Evolutionary conservation across 1,140 invertebrate species (phyloP), one percentile per base, ranked within the genome.

Genomic region (Lepeophtheirus salmonis): DNA sequence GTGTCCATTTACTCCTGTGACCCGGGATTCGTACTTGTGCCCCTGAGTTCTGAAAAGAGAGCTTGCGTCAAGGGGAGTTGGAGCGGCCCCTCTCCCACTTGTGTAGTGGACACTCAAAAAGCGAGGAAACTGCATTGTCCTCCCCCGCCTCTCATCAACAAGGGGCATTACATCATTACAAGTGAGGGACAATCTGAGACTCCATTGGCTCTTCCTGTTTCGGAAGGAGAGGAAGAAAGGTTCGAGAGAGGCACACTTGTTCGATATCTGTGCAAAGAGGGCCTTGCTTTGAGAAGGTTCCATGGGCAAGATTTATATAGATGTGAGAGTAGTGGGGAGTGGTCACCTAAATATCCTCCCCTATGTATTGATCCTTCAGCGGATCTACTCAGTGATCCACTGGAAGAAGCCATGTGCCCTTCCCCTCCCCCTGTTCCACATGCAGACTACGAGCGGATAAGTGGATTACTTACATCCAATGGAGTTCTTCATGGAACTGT

Each of bases 401-500:
- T 58, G 17, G 50, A 60, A 3, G 18, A 56, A 25, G 54, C 22
- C 4, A 56, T 56, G 54, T 66, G 65, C 23, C 54, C 60, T 10
- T 55, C 62, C 18, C 64, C 65, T 1, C 24, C 64, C 2, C 58
- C 55, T n/a, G 50, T 64, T 22, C 41, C 51, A 25, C 26, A 65
- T 23, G 63, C 64, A 25, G 59, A 55, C 14, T 60, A 61, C 20
- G 63, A 62, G 26, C 26, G 64, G 23, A 59, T 66, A 21, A 59
- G 60, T 20, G 65, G 65, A 0, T 24, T 63, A 16, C 52, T 66
- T 18, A 62, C 65, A 10, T 52, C 60, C 13, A 55, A 49, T 22
- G 65, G 64, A 12, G 65, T 63, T n/a, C 25, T 66, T 10, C 63
- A 63, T n/a, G 68, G 70, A 25, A 66, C 70, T 1, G 67, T 70